Conservation (phyloP, 2,797 vertebrate species). For the Neosalanx taihuensis region DNA sequence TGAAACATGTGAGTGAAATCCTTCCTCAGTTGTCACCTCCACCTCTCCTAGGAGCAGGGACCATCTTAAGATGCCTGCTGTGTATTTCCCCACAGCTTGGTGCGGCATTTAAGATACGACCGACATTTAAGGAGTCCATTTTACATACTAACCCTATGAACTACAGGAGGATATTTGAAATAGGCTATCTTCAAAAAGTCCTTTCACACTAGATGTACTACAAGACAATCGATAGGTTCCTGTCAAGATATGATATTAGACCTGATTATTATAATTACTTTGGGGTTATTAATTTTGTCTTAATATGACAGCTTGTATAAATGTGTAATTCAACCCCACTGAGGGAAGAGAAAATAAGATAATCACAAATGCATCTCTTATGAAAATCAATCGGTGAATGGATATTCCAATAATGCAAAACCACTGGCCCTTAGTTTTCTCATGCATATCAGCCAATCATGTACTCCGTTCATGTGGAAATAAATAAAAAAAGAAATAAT, state of each 20-base stretch:
- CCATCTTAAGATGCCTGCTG: slow-evolving; percentile 23
- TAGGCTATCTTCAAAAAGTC: slow-evolving; percentile 62
- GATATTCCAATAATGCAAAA: slow-evolving; percentile 69
- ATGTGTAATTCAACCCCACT: slow-evolving; percentile 71
- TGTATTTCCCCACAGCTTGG: slow-evolving; percentile 40
- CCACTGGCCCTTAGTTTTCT: slow-evolving; percentile 53
- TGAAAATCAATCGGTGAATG: slow-evolving; percentile 74
- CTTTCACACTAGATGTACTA: slow-evolving; percentile 56
- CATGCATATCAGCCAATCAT: slow-evolving; percentile 76
- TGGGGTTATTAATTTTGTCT: slow-evolving; percentile 76
- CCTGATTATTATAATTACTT: slow-evolving; percentile 76
- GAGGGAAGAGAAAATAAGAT: slow-evolving; percentile 75
- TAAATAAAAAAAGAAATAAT: slow-evolving; percentile 68
- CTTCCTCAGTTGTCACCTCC: not conserved
- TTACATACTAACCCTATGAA: slow-evolving; percentile 31
- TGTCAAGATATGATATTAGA: slow-evolving; percentile 70
- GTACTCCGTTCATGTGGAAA: slow-evolving; percentile 67
- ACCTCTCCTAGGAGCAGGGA: not conserved
- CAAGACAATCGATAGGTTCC: slow-evolving; percentile 66
- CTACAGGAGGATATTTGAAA: slow-evolving; percentile 49
- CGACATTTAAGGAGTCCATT: slow-evolving; percentile 17
- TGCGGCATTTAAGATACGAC: slow-evolving; percentile 38
- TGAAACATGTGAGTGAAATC: no score
- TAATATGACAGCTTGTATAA: slow-evolving; percentile 71
- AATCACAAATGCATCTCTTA: slow-evolving; percentile 77